Base-by-base conservation (phyloP, 2,113 vertebrate genomes). In the Embiotoca jacksoni region DNA sequence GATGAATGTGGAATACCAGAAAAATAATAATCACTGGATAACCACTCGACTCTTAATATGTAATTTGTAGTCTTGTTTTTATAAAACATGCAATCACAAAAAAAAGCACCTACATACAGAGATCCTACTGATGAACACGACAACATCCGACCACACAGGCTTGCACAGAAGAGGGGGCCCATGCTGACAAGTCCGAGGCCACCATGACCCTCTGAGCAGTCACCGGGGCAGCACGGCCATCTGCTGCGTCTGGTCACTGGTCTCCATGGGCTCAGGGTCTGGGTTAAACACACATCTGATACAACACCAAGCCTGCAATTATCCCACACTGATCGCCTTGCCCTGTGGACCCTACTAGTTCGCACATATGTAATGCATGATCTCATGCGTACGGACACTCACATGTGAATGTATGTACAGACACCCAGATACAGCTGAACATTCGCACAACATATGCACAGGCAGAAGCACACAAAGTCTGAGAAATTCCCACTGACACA, bases 281-380 rank as follows among this genome's bases (percentile, higher is more conserved):
- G 69, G 88, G 89, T 92, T 93, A 92, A 93, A 91, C 88, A 85
- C 84, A 90, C 83, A 88, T 90, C 80, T 87, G 84, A 87, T 78
- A 83, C 82, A 78, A 78, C 69, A 75, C 80, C 70, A 30, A 64
- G 69, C 73, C 81, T 78, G 58, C 44, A 92, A 87, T 85, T 76
- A 91, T 44, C 41, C 74, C n/a, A 8, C 49, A 66, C 11, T 69
- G 16, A 37, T 58, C 67, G 50, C 54, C 56, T 57, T 53, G 31
- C 41, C 14, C 59, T 31, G 47, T 52, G 54, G 36, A 47, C 8
- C 61, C 7, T 9, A 4, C 39, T 37, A 23, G 1, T n/a, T 16
- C 54, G 70, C 61, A 72, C 36, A 33, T 3, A 46, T 13, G 52
- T 13, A 68, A 39, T 44, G 5, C 1, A 60, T 47, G 60, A 56